Conservation (phyloP, 2,113 vertebrate genomes). For the Eleginops maclovinus region DNA sequence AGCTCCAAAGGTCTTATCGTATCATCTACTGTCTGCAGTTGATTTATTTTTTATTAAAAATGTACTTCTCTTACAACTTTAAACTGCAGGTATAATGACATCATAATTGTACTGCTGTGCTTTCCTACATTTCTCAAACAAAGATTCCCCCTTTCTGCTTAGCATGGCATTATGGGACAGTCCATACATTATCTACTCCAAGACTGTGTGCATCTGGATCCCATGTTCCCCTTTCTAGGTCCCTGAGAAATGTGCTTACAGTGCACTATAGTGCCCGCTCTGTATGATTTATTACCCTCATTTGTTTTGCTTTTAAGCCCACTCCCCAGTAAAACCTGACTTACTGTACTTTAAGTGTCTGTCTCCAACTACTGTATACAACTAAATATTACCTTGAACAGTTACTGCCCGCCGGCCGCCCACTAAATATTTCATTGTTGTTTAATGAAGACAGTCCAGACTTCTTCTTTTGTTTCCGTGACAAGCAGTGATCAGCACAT, state of each 20-base stretch:
- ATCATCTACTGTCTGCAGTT: too few species aligned
- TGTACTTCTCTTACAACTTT: not conserved
- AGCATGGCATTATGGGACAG: not conserved
- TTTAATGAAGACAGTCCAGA: constrained; percentile 46
- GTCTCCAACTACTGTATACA: constrained; percentile 57
- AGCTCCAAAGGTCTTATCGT: too few species aligned
- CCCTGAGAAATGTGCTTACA: constrained; percentile 75
- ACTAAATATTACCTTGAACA: constrained; percentile 78
- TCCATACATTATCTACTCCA: not conserved
- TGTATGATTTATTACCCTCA: constrained; percentile 78
- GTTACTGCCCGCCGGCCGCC: constrained; percentile 46
- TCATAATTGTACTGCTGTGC: not conserved
- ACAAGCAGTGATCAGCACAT: constrained; percentile 56
- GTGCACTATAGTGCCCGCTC: constrained; percentile 55
- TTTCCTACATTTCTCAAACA: not conserved
- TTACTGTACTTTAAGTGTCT: constrained; percentile 53
- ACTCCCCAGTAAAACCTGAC: constrained; percentile 76
- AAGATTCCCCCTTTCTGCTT: not conserved
- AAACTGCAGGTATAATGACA: not conserved
- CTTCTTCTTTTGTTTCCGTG: constrained; percentile 52
- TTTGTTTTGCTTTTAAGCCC: constrained; percentile 79
- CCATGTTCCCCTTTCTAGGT: constrained; percentile 58
- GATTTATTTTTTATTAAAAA: too few species aligned
- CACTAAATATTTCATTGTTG: constrained; percentile 70
- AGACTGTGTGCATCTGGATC: constrained; percentile 12